Evolutionary conservation across 2,797 vertebrate species (phyloP), one percentile per base, ranked within the genome.

Genomic region (Urocyon cinereoargenteus): DNA sequence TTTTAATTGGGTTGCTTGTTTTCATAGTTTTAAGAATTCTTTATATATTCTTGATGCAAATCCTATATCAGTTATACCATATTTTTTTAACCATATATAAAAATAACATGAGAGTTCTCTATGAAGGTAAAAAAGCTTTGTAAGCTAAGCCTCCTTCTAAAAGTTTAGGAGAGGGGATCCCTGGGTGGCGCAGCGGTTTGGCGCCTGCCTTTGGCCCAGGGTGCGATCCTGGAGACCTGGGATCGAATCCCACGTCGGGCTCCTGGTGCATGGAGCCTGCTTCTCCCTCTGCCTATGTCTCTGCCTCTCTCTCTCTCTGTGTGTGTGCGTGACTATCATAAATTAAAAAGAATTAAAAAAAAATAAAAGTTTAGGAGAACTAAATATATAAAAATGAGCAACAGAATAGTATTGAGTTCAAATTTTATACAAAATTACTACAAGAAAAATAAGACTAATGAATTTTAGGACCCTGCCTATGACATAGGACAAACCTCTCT

Each of bases 161-260:
- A 96, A 88, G n/a, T 36, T 61, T n/a, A 94, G 66, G 12, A 91
- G 92, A 91, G n/a, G n/a, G n/a, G n/a, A n/a, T n/a, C n/a, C n/a
- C n/a, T n/a, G n/a, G n/a, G n/a, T n/a, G n/a, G n/a, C n/a, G n/a
- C n/a, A n/a, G n/a, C n/a, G n/a, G n/a, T n/a, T n/a, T n/a, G n/a
- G n/a, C n/a, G n/a, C n/a, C n/a, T n/a, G n/a, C n/a, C n/a, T n/a
- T n/a, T n/a, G n/a, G n/a, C n/a, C n/a, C n/a, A n/a, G n/a, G n/a
- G n/a, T n/a, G n/a, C n/a, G n/a, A n/a, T n/a, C n/a, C n/a, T n/a
- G n/a, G n/a, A n/a, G n/a, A n/a, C n/a, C n/a, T n/a, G n/a, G n/a
- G n/a, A n/a, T n/a, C n/a, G n/a, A n/a, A n/a, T n/a, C n/a, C n/a
- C n/a, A n/a, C n/a, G n/a, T n/a, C n/a, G n/a, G n/a, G n/a, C n/a